These are phyloP conservation scores for Drosophila varians DNA, from an alignment of 1,140 invertebrate species.

Conservation along the genomic window DNA sequence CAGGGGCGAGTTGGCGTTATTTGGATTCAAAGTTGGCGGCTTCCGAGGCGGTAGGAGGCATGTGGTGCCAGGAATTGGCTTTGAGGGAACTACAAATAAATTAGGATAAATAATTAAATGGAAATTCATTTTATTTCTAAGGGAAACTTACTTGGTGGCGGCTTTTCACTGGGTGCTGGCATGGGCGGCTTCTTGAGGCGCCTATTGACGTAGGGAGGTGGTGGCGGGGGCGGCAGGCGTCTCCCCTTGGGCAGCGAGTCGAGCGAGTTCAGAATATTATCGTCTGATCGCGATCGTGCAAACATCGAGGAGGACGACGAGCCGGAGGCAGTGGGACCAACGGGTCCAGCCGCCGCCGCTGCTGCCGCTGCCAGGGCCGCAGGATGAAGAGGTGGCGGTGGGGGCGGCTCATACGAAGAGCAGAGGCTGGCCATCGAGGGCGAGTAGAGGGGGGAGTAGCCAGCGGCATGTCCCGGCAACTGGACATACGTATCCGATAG, in stretches of 20 bases:
- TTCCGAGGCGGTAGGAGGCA: constrained; percentile 66
- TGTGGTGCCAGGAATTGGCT: constrained; percentile 47
- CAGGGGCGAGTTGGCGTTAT: constrained; percentile 66
- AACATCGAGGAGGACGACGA: constrained; percentile 85
- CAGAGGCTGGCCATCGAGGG: constrained; percentile 85
- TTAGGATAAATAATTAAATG: not conserved
- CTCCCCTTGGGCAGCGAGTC: constrained; percentile 87
- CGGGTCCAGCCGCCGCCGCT: constrained; percentile 66
- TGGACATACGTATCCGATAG: constrained; percentile 89
- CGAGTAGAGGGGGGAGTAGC: constrained; percentile 86
- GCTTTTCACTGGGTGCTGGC: constrained; percentile 77
- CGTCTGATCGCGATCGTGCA: constrained; percentile 89
- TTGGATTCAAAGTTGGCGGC: constrained; percentile 67
- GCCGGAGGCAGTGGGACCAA: constrained; percentile 7
- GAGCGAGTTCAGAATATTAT: constrained; percentile 89
- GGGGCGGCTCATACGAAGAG: constrained; percentile 85
- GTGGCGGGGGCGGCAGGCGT: constrained; percentile 90
- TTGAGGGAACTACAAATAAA: constrained; percentile 67
- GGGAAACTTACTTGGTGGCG: constrained; percentile 75
- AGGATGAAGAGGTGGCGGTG: constrained; percentile 84
- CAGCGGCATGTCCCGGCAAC: constrained; percentile 84
- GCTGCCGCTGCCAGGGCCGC: constrained; percentile 83
- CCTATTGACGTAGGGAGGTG: constrained; percentile 84
- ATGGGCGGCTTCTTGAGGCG: constrained; percentile 79
- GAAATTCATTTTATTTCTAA: not conserved